Percentiles rank a stretch among this genome's conserved stretches.
Evolutionary conservation across 2,888 invertebrate genomes (phyloP).

Genomic region (Lycophotia porphyrea): DNA sequence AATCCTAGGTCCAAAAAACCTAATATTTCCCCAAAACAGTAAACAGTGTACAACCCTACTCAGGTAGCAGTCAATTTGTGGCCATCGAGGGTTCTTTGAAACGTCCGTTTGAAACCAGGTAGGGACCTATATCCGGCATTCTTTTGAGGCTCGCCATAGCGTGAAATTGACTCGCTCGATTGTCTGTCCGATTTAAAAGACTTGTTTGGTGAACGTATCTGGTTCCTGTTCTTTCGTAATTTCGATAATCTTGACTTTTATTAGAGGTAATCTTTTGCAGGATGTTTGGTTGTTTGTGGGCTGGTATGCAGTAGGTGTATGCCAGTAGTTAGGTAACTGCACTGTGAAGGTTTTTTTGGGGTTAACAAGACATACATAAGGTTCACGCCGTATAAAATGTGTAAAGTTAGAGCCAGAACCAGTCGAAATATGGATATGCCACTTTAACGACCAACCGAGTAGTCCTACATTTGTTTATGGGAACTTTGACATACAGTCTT

Average conservation of each 20-base stretch:
- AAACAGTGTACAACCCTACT: slow-evolving; percentile 62
- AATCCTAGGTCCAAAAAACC: slow-evolving; percentile 20
- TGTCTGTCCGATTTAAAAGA: slow-evolving; percentile 79
- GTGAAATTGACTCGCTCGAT: slow-evolving; percentile 86
- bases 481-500: neutral
- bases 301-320: too few relatives aligned
- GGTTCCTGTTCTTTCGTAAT: slow-evolving; percentile 51
- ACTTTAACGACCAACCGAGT: neutral
- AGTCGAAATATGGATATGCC: neutral
- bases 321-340: neutral
- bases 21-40: slow-evolving; percentile 53
- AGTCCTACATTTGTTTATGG: neutral
- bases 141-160: slow-evolving; percentile 79
- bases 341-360: neutral
- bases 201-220: slow-evolving; percentile 70
- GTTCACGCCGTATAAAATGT: neutral
- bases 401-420: neutral
- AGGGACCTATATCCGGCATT: slow-evolving; percentile 66
- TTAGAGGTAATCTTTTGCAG: slow-evolving; percentile 29
- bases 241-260: slow-evolving; percentile 66
- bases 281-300: neutral
- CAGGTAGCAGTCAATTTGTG: slow-evolving; percentile 74
- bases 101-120: slow-evolving; percentile 76
- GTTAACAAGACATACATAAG: neutral
- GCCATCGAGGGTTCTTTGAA: slow-evolving; percentile 69